Percentiles rank a stretch among this genome's conserved stretches.
Evolutionary conservation across 2,797 vertebrate species (phyloP).

Genomic region (Neoniphon sammara): DNA sequence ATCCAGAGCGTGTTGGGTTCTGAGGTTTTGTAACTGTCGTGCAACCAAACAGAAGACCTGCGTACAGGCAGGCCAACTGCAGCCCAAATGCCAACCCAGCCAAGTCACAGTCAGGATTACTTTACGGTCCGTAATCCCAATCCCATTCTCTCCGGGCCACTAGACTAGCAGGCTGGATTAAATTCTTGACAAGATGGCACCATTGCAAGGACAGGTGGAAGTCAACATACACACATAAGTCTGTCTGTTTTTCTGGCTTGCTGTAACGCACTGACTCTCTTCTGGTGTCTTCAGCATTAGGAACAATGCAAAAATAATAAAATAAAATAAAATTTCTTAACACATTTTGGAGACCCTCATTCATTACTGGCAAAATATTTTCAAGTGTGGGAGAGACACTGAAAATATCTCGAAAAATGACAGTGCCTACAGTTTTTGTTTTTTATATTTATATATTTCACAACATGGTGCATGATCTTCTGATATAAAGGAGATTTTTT

Average conservation of each 20-base stretch:
- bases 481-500: no score
- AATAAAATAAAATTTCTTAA: not conserved
- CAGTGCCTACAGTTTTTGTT: no score
- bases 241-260: slow-evolving; percentile 47
- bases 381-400: not conserved
- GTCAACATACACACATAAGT: slow-evolving; percentile 13
- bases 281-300: not conserved
- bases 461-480: no score
- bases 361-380: not conserved
- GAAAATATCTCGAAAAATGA: no score
- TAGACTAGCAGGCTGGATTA: slow-evolving; percentile 63
- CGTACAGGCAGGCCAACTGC: slow-evolving; percentile 20
- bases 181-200: slow-evolving; percentile 45
- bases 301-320: not conserved
- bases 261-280: slow-evolving; percentile 5
- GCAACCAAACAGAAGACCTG: not conserved
- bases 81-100: slow-evolving; percentile 19
- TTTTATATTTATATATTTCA: no score
- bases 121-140: slow-evolving; percentile 60
- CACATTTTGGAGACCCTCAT: not conserved
- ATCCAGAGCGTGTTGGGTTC: not conserved
- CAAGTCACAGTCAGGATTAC: slow-evolving; percentile 48
- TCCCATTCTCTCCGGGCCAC: slow-evolving; percentile 43
- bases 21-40: slow-evolving; percentile 1
- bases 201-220: slow-evolving; percentile 52